Base-by-base conservation (phyloP, 2,888 invertebrate genomes). In the Pyrochroa serraticornis region DNA sequence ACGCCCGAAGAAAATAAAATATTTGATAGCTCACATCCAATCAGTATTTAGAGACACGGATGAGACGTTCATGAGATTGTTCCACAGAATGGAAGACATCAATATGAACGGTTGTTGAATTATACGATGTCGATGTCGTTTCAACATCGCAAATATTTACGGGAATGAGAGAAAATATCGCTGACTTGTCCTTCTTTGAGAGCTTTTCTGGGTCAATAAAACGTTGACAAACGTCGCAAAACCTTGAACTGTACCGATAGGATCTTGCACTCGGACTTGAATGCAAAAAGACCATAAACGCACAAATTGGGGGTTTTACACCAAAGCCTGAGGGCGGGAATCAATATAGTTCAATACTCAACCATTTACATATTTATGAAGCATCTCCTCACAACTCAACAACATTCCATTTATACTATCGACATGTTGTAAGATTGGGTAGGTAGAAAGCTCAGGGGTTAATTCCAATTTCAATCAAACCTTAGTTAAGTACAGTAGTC, bases 1-100 rank as follows among this genome's bases (percentile, higher is more conserved):
- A 58, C 47, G 9, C 46, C 43, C 60, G 48, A 65, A 63, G 69
- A 63, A 71, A 77, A 77, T 76, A 77, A 78, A 77, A 77, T 67
- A 73, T 76, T 77, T 77, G 74, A 77, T 76, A 69, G 75, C 72
- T 65, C 66, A 70, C 75, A 75, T 76, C 77, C 78, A 78, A 78
- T 78, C 78, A 78, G 74, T 74, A 77, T 77, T 78, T 78, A 75
- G 74, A 77, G 76, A 75, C 74, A 68, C 60, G 67, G 66, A 66
- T 66, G 69, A 72, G 72, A 71, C 69, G 48, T 33, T 68, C 69
- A 69, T 70, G 70, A 71, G 71, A 69, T 71, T 71, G 69, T 73
- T 68, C 66, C 61, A 53, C 48, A 66, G 59, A 65, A 55, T 55
- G 53, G 43, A 59, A 46, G 53, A 51, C 66, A 70, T 70, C 68